Conservation (phyloP, 1,140 invertebrate species). For the Drusus annulatus region DNA sequence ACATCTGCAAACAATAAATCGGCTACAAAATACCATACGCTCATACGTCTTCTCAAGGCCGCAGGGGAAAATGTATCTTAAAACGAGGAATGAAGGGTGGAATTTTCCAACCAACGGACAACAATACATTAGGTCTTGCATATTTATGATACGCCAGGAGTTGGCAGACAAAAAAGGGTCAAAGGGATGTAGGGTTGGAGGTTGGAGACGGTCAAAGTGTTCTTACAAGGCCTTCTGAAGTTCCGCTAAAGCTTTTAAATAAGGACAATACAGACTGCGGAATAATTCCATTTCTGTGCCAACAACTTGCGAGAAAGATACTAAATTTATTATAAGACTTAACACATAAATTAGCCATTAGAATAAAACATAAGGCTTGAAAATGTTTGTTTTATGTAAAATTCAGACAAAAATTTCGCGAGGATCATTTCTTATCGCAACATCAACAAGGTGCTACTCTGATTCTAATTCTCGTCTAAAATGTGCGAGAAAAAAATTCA, state of each 20-base stretch:
- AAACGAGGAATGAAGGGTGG: not conserved
- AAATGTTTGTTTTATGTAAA: too few relatives aligned
- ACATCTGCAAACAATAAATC: slow-evolving; percentile 25
- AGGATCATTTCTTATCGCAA: too few relatives aligned
- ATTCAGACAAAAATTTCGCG: too few relatives aligned
- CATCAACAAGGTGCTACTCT: too few relatives aligned
- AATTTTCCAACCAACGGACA: not conserved
- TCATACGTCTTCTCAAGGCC: not conserved
- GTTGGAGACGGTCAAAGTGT: slow-evolving; percentile 14
- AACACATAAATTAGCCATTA: too few relatives aligned
- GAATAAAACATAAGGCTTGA: too few relatives aligned
- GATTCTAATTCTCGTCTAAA: too few relatives aligned
- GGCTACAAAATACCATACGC: not conserved
- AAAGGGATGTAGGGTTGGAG: slow-evolving; percentile 2
- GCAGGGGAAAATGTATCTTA: slow-evolving; percentile 15
- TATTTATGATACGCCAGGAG: slow-evolving; percentile 23
- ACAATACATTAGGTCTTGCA: slow-evolving; percentile 1
- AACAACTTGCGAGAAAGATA: not conserved
- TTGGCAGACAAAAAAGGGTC: slow-evolving; percentile 35
- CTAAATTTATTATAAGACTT: too few relatives aligned
- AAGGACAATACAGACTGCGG: not conserved
- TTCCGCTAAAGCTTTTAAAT: slow-evolving; percentile 17
- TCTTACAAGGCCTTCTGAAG: slow-evolving; percentile 1
- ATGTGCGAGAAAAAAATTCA: too few relatives aligned
- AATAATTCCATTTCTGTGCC: slow-evolving; percentile 1